These are phyloP conservation scores for Papilio elwesi DNA, from an alignment of 2,888 invertebrate genomes.

Conservation along the genomic window DNA sequence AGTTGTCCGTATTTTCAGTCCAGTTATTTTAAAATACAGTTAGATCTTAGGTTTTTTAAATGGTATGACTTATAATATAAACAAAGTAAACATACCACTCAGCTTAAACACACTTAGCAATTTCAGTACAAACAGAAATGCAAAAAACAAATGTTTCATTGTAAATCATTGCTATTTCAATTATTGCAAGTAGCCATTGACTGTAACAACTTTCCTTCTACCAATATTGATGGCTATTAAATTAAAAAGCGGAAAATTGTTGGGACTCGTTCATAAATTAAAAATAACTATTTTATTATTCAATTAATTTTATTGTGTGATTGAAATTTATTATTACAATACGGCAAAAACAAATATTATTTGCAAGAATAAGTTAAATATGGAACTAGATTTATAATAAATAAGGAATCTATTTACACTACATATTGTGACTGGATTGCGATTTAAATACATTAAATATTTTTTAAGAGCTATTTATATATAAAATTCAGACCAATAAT, in stretches of 20 bases:
- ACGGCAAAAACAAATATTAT: slow-evolving; percentile 4
- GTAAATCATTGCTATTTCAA: slow-evolving; percentile 40
- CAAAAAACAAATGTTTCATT: slow-evolving; percentile 38
- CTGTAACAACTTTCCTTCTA: too few species aligned
- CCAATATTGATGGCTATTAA: neutral
- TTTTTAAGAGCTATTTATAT: slow-evolving; percentile 7
- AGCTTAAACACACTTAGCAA: neutral
- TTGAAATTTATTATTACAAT: slow-evolving; percentile 27
- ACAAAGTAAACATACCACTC: slow-evolving; percentile 25
- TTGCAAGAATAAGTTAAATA: slow-evolving; percentile 20
- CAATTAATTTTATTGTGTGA: slow-evolving; percentile 37
- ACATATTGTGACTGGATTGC: neutral
- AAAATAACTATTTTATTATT: slow-evolving; percentile 30
- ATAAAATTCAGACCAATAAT: slow-evolving; percentile 20
- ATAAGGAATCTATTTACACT: slow-evolving; percentile 17
- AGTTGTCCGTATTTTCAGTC: too few species aligned
- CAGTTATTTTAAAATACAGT: too few species aligned
- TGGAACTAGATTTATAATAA: slow-evolving; percentile 9
- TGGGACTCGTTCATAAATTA: neutral
- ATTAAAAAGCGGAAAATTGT: slow-evolving; percentile 35
- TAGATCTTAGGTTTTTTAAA: too few species aligned
- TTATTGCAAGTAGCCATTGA: slow-evolving; percentile 9
- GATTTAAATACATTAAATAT: neutral
- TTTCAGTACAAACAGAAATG: slow-evolving; percentile 26
- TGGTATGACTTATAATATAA: neutral